Evolutionary conservation across 2,888 invertebrate genomes (phyloP).

Genomic region (Polylopha cassiicola): DNA sequence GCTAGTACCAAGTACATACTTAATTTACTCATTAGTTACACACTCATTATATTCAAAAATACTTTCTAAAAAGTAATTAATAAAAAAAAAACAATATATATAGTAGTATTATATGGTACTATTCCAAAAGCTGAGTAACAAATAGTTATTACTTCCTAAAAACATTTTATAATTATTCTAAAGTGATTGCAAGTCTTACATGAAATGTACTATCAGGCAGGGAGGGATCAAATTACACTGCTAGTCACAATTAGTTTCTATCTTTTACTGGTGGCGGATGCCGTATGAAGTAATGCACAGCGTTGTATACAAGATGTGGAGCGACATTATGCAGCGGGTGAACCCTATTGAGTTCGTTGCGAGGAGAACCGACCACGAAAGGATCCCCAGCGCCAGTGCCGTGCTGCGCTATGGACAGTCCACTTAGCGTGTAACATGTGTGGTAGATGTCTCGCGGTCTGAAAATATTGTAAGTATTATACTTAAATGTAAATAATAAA

Average conservation of each 20-base stretch:
- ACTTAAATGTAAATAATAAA: slow-evolving; percentile 11
- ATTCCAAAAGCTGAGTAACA: no score
- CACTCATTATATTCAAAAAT: no score
- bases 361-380: slow-evolving; percentile 79
- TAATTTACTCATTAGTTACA: no score
- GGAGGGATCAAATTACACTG: slow-evolving; percentile 1
- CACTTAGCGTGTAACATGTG: slow-evolving; percentile 97
- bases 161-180: no score
- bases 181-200: no score
- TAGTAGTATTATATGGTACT: no score
- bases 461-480: slow-evolving; percentile 44
- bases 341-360: slow-evolving; percentile 84
- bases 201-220: no score
- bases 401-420: slow-evolving; percentile 95
- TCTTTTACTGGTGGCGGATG: slow-evolving; percentile 68
- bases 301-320: slow-evolving; percentile 77
- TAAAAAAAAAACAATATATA: no score
- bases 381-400: slow-evolving; percentile 66
- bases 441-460: slow-evolving; percentile 95
- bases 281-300: slow-evolving; percentile 68
- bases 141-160: no score
- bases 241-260: slow-evolving; percentile 41
- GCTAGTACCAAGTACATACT: no score
- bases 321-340: slow-evolving; percentile 92
- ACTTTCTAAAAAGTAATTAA: no score